Conservation (phyloP, 2,888 invertebrate genomes). For the Onthophagus sagittarius region DNA sequence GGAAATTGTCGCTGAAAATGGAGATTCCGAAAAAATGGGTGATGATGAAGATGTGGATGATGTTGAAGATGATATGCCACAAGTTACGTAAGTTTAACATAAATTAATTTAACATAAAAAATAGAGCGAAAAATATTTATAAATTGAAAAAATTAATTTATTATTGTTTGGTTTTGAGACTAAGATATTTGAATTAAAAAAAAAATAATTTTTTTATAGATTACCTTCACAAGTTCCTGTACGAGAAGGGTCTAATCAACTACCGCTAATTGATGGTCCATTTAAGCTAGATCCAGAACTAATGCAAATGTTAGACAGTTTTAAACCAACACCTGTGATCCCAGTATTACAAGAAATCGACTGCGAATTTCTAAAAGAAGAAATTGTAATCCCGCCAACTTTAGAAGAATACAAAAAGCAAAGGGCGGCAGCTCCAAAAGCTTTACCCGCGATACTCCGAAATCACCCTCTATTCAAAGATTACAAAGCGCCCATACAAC, state of each 20-base stretch:
- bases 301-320: conserved; percentile 63
- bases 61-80: conserved; percentile 36
- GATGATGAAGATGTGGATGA: conserved; percentile 32
- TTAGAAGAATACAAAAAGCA: conserved; percentile 35
- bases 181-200: too few species aligned
- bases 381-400: conserved; percentile 39
- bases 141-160: too few species aligned
- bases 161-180: too few species aligned
- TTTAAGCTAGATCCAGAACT: conserved; percentile 74
- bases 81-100: conserved; percentile 29
- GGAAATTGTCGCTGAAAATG: conserved; percentile 13
- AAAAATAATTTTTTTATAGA: neutral
- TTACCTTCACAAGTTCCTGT: neutral
- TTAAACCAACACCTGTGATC: conserved; percentile 30
- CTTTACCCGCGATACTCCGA: conserved; percentile 37
- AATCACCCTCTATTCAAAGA: conserved; percentile 33
- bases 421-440: conserved; percentile 49
- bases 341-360: conserved; percentile 45
- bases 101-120: neutral
- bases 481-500: conserved; percentile 25
- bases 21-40: conserved; percentile 33
- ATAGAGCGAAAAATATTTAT: too few species aligned
- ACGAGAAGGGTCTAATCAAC: conserved; percentile 34
- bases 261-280: conserved; percentile 59
- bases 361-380: conserved; percentile 43